Evolutionary conservation across 2,797 vertebrate species (phyloP).

Genomic region (Nannoperca australis): DNA sequence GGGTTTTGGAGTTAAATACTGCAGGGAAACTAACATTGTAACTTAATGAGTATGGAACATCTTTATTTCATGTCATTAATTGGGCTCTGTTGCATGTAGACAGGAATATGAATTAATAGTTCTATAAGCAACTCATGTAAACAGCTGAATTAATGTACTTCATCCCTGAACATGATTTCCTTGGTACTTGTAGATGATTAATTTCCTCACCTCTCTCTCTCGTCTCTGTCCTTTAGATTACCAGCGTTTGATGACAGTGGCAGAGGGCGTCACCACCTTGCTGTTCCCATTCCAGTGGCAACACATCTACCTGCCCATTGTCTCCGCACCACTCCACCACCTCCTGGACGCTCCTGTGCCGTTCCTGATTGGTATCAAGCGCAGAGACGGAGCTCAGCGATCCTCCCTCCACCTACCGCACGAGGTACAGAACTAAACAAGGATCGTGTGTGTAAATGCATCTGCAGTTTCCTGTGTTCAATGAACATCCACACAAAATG

Average conservation of each 20-base stretch:
- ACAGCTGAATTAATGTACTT: slow-evolving; percentile 1
- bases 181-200: background rate
- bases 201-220: background rate
- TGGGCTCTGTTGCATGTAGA: slow-evolving; percentile 20
- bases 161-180: background rate
- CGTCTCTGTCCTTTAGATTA: slow-evolving; percentile 87
- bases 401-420: slow-evolving; percentile 96
- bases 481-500: background rate
- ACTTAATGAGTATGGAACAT: background rate
- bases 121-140: background rate
- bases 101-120: slow-evolving; percentile 1
- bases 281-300: slow-evolving; percentile 99
- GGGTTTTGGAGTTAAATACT: slow-evolving; percentile 5
- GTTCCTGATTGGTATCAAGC: slow-evolving; percentile 96
- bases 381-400: slow-evolving; percentile 92
- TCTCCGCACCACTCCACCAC: slow-evolving; percentile 93
- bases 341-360: slow-evolving; percentile 98
- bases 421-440: slow-evolving; percentile 86
- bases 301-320: slow-evolving; percentile 96
- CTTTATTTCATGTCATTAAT: background rate
- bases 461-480: background rate
- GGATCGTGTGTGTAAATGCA: background rate
- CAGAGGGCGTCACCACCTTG: slow-evolving; percentile 92
- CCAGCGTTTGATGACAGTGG: slow-evolving; percentile 96
- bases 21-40: background rate